Conservation (phyloP, 2,797 vertebrate species). For the Odontamblyopus rebecca region DNA sequence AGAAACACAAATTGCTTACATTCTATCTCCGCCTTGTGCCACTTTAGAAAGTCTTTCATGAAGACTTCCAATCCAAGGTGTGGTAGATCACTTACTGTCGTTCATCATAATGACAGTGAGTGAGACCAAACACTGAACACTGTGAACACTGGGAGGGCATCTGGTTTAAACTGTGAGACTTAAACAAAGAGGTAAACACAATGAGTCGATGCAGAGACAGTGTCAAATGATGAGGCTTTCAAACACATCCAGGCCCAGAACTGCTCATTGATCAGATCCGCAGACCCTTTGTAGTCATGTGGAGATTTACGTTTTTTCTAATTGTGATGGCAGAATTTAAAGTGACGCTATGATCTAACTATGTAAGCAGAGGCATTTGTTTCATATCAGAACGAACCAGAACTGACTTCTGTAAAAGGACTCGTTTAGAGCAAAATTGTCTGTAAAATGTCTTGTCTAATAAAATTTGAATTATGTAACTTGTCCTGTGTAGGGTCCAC, state of each 20-base stretch:
- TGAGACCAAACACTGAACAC: slow-evolving; percentile 30
- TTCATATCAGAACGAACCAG: slow-evolving; percentile 6
- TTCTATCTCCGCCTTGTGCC: slow-evolving; percentile 4
- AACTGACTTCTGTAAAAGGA: neutral
- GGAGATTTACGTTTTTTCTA: slow-evolving; percentile 21
- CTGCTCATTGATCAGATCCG: slow-evolving; percentile 30
- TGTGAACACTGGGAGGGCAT: slow-evolving; percentile 8
- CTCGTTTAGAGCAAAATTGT: neutral
- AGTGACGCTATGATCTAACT: slow-evolving; percentile 10
- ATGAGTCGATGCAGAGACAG: slow-evolving; percentile 49
- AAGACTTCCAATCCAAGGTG: no score
- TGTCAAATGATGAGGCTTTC: slow-evolving; percentile 35
- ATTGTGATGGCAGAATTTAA: neutral
- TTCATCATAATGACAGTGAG: slow-evolving; percentile 23
- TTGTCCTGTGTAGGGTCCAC: neutral
- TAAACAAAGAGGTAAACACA: slow-evolving; percentile 31
- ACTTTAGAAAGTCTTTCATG: neutral
- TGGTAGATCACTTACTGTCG: neutral
- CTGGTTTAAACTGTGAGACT: slow-evolving; percentile 13
- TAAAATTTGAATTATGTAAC: neutral
- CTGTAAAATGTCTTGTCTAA: neutral
- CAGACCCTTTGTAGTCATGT: slow-evolving; percentile 15
- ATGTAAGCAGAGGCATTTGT: slow-evolving; percentile 10
- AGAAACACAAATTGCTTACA: slow-evolving; percentile 19
- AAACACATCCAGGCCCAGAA: slow-evolving; percentile 33